Evolutionary conservation across 2,797 vertebrate species (phyloP), one percentile per base, ranked within the genome.

Genomic region (Ciconia nigra): DNA sequence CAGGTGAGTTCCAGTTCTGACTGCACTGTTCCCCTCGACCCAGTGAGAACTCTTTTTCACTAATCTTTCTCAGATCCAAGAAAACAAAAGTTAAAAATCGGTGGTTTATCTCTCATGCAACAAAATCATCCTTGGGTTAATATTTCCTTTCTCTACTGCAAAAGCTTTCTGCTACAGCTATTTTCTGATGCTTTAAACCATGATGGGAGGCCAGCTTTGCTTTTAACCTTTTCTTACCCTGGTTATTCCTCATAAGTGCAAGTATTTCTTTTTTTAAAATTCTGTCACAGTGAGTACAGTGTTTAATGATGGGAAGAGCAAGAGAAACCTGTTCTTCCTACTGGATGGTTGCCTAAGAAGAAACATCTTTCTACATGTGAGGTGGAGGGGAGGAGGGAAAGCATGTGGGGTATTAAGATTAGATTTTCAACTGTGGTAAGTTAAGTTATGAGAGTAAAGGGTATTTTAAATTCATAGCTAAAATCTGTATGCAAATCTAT

Each of bases 1-100:
- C 99, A 99, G 98, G 99, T 99, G 97, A 54, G 95, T 97, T 96
- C n/a, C 66, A 83, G 51, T 73, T 93, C 54, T 95, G 59, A 10
- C 41, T 81, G 44, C 24, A 5, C 39, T 81, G 61, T 39, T 90
- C 8, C 37, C 44, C 31, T 65, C 1, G 3, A 44, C 58, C 51
- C 42, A 29, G 3, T 29, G 73, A 84, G 87, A 92, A 55, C 7
- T 37, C 10, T 65, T 10, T 39, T 69, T 33, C 19, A 39, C n/a
- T 74, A 9, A 39, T 37, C 28, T 87, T 69, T 52, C 57, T 81
- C 13, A 55, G 11, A 59, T 51, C 25, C 13, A 44, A 49, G 51
- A 42, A 73, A 37, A 33, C 7, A 16, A 9, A 77, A 66, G 9
- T 41, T 65, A 55, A 76, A 78, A 78, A 33, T 46, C 31, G 2